Conservation (phyloP, 2,888 invertebrate genomes). For the Eristalinus aeneus region DNA sequence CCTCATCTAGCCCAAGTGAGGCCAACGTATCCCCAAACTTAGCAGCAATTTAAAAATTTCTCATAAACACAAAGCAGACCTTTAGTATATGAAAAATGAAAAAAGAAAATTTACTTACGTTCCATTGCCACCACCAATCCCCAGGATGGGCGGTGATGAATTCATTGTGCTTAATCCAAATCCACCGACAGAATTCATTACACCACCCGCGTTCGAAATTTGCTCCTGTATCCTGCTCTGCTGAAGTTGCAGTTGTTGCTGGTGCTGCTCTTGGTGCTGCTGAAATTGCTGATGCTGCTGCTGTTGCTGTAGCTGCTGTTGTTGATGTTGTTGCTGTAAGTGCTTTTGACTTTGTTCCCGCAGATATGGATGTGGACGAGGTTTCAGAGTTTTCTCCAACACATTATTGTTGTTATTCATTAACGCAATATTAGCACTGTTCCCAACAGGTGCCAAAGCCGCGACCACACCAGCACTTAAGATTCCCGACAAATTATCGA, state of each 20-base stretch:
- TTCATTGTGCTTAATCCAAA: slow-evolving; percentile 60
- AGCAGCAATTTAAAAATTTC: neutral
- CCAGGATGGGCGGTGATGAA: slow-evolving; percentile 20
- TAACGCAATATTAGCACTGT: slow-evolving; percentile 38
- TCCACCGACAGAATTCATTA: slow-evolving; percentile 39
- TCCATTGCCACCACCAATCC: neutral
- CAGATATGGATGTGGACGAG: slow-evolving; percentile 61
- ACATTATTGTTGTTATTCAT: slow-evolving; percentile 46
- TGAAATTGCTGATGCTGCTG: slow-evolving; percentile 8
- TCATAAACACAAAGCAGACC: no score
- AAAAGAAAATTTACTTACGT: slow-evolving; percentile 42
- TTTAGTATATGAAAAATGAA: neutral
- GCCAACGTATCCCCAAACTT: neutral
- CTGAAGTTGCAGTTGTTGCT: slow-evolving; percentile 14
- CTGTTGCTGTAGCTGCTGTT: neutral
- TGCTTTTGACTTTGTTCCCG: slow-evolving; percentile 40
- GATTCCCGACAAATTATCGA: slow-evolving; percentile 62
- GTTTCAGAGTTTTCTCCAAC: slow-evolving; percentile 57
- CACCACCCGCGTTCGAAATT: slow-evolving; percentile 16
- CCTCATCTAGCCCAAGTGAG: no score
- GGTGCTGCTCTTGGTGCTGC: slow-evolving; percentile 6
- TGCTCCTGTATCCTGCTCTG: slow-evolving; percentile 29
- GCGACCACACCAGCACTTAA: slow-evolving; percentile 60
- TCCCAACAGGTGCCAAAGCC: slow-evolving; percentile 56
- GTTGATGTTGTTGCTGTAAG: neutral